Conservation (phyloP, 2,888 invertebrate genomes). For the Eurytoma californica region DNA sequence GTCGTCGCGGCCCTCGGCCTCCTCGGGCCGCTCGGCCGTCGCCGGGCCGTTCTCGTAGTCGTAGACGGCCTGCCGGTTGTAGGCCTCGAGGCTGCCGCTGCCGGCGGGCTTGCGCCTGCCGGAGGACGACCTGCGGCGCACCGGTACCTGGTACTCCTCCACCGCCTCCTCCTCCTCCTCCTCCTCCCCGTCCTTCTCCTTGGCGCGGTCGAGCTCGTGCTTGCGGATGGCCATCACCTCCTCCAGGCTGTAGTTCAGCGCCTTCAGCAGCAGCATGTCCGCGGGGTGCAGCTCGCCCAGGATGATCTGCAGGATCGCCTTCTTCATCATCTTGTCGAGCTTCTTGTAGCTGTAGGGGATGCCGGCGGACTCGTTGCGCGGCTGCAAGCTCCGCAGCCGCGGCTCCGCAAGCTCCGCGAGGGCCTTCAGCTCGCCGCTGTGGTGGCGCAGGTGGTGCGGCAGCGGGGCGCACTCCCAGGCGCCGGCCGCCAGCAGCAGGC, state of each 20-base stretch:
- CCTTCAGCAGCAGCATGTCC: conserved; percentile 68
- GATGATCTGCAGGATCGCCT: conserved; percentile 71
- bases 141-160: conserved; percentile 33
- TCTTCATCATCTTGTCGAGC: conserved; percentile 71
- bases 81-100: conserved; percentile 64
- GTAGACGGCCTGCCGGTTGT: conserved; percentile 69
- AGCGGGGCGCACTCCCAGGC: conserved; percentile 20
- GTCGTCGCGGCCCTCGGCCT: conserved; percentile 10
- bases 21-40: conserved; percentile 40
- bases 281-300: conserved; percentile 69
- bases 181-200: conserved; percentile 58
- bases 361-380: conserved; percentile 44
- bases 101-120: conserved; percentile 29
- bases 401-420: neutral
- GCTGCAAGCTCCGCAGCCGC: conserved; percentile 18
- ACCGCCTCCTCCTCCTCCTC: conserved; percentile 56
- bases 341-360: conserved; percentile 66
- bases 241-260: conserved; percentile 69
- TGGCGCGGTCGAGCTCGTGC: conserved; percentile 64
- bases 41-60: conserved; percentile 68
- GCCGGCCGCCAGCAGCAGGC: conserved; percentile 11
- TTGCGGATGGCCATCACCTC: conserved; percentile 69
- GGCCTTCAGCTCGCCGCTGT: conserved; percentile 20
- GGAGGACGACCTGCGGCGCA: conserved; percentile 33
- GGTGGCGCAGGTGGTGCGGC: conserved; percentile 47